Conservation (phyloP, 2,113 vertebrate genomes). For the Spizaetus ornatus region DNA sequence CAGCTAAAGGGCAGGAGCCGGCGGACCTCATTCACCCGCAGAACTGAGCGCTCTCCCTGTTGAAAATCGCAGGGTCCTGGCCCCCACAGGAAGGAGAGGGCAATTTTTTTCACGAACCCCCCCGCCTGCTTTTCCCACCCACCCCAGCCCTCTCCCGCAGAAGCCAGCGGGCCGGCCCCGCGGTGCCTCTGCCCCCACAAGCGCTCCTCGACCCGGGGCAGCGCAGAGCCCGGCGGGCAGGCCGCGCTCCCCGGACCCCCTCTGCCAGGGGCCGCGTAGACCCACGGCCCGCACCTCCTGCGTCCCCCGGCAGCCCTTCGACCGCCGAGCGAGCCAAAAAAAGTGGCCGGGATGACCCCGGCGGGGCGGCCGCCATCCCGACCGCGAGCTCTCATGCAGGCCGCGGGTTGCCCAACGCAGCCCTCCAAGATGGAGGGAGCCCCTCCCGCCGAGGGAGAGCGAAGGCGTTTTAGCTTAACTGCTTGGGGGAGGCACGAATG, state of each 20-base stretch:
- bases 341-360: not conserved
- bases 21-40: not conserved
- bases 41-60: not conserved
- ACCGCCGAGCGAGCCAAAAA: not conserved
- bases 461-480: not conserved
- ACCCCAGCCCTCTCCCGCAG: not conserved
- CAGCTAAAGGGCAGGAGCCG: not conserved
- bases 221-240: not conserved
- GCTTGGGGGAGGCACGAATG: not conserved
- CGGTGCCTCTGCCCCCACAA: rapidly evolving
- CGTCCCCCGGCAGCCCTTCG: not conserved
- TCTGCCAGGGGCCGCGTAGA: not conserved
- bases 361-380: not conserved
- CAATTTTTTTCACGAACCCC: not conserved
- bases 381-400: rapidly evolving
- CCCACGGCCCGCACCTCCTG: rapidly evolving
- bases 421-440: not conserved
- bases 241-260: not conserved
- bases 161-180: not conserved
- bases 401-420: rapidly evolving
- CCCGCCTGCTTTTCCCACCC: not conserved
- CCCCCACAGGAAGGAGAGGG: not conserved
- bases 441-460: not conserved
- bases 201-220: not conserved
- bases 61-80: not conserved